These are phyloP conservation scores for Cetoscarus ocellatus DNA, from an alignment of 2,797 vertebrate genomes.

Conservation along the genomic window DNA sequence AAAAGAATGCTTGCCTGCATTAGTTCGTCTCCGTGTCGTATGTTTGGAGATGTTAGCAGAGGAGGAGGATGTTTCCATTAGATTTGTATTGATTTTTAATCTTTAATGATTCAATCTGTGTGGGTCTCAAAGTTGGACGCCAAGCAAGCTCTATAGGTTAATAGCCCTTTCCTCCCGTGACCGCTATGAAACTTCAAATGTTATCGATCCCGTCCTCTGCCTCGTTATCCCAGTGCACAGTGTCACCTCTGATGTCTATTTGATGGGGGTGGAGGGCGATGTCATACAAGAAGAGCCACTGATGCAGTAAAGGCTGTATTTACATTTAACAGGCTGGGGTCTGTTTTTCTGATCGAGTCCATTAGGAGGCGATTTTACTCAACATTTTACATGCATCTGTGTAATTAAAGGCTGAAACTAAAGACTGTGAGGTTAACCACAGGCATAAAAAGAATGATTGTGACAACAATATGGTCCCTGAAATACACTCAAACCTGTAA, in stretches of 20 bases:
- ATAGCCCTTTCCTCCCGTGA: conserved; percentile 62
- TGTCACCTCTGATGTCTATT: conserved; percentile 47
- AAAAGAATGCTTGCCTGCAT: background rate
- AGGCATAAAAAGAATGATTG: no score
- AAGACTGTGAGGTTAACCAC: no score
- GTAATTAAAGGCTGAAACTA: no score
- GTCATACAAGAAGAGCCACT: background rate
- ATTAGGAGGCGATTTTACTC: background rate
- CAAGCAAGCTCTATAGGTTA: conserved; percentile 57
- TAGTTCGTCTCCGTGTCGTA: background rate
- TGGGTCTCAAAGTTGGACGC: conserved; percentile 36
- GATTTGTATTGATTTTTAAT: conserved; percentile 60
- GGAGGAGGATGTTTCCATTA: conserved; percentile 43
- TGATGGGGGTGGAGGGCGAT: background rate
- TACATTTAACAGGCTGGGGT: background rate
- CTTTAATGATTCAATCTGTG: conserved; percentile 52
- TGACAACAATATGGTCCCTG: no score
- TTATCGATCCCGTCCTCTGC: conserved; percentile 57
- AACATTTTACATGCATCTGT: background rate
- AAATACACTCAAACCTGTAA: no score
- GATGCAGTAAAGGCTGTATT: background rate
- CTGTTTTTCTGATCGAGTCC: background rate
- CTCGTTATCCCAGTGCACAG: conserved; percentile 52
- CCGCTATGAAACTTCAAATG: conserved; percentile 61
- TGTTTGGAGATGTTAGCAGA: conserved; percentile 6